A percentile compares a stretch with the other conserved stretches of the same genome.
phyloP scores from a whole-genome alignment of 2,797 vertebrate genomes.

The Chanos chanos region DNA sequence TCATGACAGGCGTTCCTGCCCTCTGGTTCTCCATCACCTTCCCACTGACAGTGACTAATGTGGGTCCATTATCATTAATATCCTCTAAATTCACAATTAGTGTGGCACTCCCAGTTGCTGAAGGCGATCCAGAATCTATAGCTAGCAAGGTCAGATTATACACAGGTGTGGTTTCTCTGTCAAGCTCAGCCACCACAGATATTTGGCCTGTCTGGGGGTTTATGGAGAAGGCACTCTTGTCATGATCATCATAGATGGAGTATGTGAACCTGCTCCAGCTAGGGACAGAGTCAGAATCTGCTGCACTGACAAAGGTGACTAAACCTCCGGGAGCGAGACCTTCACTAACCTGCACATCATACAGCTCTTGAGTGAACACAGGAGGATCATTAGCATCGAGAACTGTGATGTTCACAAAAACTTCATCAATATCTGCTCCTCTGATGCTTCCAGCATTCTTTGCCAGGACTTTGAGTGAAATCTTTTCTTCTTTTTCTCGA shows the following conservation, averaged over 20 bases:
- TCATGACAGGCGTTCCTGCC: constrained; percentile 82
- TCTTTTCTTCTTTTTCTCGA: constrained; percentile 91
- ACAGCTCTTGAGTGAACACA: constrained; percentile 84
- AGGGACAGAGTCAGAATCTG: constrained; percentile 94
- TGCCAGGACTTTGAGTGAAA: constrained; percentile 89
- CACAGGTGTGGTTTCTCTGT: constrained; percentile 85
- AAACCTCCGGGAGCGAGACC: constrained; percentile 86
- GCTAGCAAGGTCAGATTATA: constrained; percentile 91
- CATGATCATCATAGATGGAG: constrained; percentile 79
- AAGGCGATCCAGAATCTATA: constrained; percentile 84
- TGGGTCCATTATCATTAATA: constrained; percentile 95
- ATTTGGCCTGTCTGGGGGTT: constrained; percentile 93
- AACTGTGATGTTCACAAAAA: constrained; percentile 90
- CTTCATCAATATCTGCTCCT: constrained; percentile 94
- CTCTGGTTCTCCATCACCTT: constrained; percentile 91
- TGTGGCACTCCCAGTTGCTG: constrained; percentile 86
- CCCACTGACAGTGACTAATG: constrained; percentile 75
- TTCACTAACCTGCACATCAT: constrained; percentile 88
- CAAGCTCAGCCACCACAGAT: constrained; percentile 86
- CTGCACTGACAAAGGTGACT: constrained; percentile 92
- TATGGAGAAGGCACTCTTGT: constrained; percentile 86
- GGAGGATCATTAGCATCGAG: constrained; percentile 97
- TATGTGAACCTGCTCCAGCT: constrained; percentile 98
- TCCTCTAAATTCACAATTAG: constrained; percentile 92
- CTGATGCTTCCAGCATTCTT: constrained; percentile 92